A percentile compares a stretch with the other conserved stretches of the same genome.
Conservation (phyloP, 2,797 vertebrate genomes). For the Squalus acanthias region DNA sequence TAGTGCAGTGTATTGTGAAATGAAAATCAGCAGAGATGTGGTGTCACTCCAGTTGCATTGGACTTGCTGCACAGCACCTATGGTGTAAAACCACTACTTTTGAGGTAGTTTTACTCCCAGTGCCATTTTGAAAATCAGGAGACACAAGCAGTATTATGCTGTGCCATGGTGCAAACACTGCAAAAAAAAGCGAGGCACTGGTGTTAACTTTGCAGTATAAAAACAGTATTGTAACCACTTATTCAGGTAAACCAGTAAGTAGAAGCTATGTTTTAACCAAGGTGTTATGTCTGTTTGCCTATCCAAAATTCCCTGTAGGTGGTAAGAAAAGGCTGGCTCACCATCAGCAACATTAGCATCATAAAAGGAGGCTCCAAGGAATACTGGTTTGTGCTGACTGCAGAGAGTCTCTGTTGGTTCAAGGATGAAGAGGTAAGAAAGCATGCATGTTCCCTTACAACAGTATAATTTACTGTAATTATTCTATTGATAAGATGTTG, state of each 20-base stretch:
- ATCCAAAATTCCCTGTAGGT: constrained; percentile 65
- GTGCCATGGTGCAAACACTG: neutral
- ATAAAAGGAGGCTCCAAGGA: constrained; percentile 86
- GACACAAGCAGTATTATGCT: neutral
- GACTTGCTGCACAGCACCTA: neutral
- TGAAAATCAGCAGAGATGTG: neutral
- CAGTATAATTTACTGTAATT: neutral
- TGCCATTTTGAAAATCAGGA: neutral
- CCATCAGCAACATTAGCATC: constrained; percentile 85
- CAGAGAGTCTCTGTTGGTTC: constrained; percentile 87
- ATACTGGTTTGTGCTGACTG: constrained; percentile 87
- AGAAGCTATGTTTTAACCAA: neutral
- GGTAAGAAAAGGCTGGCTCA: constrained; percentile 85
- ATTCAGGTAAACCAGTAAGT: neutral
- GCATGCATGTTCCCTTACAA: neutral
- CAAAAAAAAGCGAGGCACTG: neutral
- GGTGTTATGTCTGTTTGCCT: constrained; percentile 40
- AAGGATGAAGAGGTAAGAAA: constrained; percentile 82
- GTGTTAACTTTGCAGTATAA: neutral
- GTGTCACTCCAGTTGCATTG: neutral
- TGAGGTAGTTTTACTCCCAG: neutral
- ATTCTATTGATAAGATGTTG: neutral
- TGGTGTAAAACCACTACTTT: neutral
- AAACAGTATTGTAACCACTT: constrained; percentile 25
- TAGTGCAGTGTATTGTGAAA: neutral